Percentiles rank a stretch among this genome's conserved stretches.
Evolutionary conservation across 2,113 vertebrate species (phyloP).

Genomic region (Trinectes maculatus): DNA sequence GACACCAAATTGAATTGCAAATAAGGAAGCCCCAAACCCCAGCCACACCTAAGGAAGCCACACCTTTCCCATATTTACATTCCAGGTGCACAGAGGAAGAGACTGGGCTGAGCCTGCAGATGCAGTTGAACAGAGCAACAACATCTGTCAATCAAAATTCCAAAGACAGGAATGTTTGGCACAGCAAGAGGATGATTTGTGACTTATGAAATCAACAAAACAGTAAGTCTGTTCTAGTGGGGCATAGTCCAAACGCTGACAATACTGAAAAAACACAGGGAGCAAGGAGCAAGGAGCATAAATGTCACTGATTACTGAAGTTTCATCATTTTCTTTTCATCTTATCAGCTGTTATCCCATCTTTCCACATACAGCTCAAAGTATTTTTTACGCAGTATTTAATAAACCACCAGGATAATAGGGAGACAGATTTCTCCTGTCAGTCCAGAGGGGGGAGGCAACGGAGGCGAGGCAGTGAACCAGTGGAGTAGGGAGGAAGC

Average conservation of each 20-base stretch:
- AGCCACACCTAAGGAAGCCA: conserved; percentile 30
- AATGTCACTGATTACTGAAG: conserved; percentile 31
- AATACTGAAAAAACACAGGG: conserved; percentile 11
- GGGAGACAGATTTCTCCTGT: conserved; percentile 41
- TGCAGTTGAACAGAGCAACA: conserved; percentile 8
- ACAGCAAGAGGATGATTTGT: conserved; percentile 2
- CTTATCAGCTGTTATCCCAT: not conserved
- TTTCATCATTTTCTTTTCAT: not conserved
- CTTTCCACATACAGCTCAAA: conserved; percentile 5
- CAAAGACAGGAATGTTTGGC: not conserved
- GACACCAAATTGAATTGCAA: conserved; percentile 38
- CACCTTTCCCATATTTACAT: conserved; percentile 70
- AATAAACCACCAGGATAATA: not conserved
- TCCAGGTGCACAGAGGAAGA: conserved; percentile 42
- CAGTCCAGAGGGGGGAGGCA: conserved; percentile 10
- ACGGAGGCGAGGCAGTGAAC: conserved; percentile 50
- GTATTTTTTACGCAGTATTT: not conserved
- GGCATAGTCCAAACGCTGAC: conserved; percentile 64
- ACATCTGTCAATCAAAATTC: conserved; percentile 17
- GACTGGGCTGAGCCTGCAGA: conserved; percentile 28
- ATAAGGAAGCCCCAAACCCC: conserved; percentile 43
- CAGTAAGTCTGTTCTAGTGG: conserved; percentile 11
- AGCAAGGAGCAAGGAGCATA: conserved; percentile 35
- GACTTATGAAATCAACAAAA: conserved; percentile 37
- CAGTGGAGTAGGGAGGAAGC: conserved; percentile 64